Percentiles rank a stretch among this genome's conserved stretches.
These are phyloP conservation scores for Diorhabda elongata DNA, from an alignment of 1,140 invertebrate species.

Conservation along the genomic window DNA sequence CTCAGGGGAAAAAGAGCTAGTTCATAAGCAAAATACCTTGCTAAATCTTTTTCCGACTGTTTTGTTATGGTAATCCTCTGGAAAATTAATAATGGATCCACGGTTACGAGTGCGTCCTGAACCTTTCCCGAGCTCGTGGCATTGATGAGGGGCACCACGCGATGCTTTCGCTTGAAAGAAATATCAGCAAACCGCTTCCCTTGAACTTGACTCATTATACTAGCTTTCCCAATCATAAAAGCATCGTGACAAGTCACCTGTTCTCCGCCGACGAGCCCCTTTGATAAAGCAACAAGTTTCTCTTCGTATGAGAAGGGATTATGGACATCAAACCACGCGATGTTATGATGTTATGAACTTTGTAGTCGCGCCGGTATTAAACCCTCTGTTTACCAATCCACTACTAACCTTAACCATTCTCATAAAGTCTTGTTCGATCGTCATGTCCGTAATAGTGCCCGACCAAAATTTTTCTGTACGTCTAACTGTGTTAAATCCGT, in stretches of 20 bases:
- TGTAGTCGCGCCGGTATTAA: constrained; percentile 41
- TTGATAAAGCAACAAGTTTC: constrained; percentile 41
- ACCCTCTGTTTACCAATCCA: constrained; percentile 41
- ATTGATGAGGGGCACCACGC: neutral
- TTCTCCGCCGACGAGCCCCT: constrained; percentile 25
- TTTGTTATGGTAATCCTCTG: neutral
- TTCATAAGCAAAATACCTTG: neutral
- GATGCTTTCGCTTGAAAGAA: neutral
- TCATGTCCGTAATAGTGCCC: constrained; percentile 32
- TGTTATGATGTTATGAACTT: constrained; percentile 35
- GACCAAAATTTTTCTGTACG: constrained; percentile 26
- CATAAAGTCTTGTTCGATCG: constrained; percentile 45
- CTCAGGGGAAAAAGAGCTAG: neutral
- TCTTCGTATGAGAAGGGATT: constrained; percentile 37
- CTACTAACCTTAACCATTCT: constrained; percentile 47
- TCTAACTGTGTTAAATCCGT: constrained; percentile 24
- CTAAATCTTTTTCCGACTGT: neutral
- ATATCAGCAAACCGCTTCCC: neutral
- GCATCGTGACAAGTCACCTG: neutral
- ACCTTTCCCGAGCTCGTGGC: neutral
- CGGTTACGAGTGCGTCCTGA: neutral
- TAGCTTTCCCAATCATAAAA: neutral
- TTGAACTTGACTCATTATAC: neutral
- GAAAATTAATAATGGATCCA: neutral
- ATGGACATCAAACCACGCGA: constrained; percentile 41